phyloP scores from a whole-genome alignment of 2,888 invertebrate genomes.

The Unio pictorum region DNA sequence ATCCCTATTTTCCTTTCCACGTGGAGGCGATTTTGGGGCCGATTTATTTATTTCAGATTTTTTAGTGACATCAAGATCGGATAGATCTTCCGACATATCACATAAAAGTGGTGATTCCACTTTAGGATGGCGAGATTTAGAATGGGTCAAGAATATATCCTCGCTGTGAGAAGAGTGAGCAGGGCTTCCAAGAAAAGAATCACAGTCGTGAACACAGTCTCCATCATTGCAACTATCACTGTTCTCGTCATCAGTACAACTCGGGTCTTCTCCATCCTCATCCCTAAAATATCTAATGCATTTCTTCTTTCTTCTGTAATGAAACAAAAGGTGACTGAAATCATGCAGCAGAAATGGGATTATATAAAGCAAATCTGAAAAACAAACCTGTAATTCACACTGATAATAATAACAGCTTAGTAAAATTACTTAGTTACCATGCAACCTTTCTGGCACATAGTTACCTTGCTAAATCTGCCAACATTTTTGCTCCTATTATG shows the following conservation, averaged over 20 bases:
- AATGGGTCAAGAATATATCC: conserved; percentile 45
- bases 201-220: conserved; percentile 51
- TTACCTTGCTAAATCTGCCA: too few relatives aligned
- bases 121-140: conserved; percentile 24
- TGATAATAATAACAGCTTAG: too few relatives aligned
- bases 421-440: too few relatives aligned
- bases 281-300: conserved; percentile 71
- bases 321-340: conserved; percentile 5
- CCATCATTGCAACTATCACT: conserved; percentile 46
- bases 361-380: too few relatives aligned
- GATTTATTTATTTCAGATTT: neutral
- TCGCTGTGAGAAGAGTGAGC: conserved; percentile 44
- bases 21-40: too few relatives aligned
- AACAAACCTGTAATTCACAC: too few relatives aligned
- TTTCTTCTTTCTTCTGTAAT: conserved; percentile 73
- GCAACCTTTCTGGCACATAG: too few relatives aligned
- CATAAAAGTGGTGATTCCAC: conserved; percentile 33
- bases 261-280: conserved; percentile 49
- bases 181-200: conserved; percentile 54
- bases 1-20: neutral
- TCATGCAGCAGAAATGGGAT: neutral
- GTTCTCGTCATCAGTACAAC: conserved; percentile 51
- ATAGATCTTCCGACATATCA: conserved; percentile 11
- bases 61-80: conserved; percentile 22
- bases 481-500: too few relatives aligned